Evolutionary conservation across 1,140 invertebrate genomes (phyloP).

Genomic region (Drosophila quadrilineata): DNA sequence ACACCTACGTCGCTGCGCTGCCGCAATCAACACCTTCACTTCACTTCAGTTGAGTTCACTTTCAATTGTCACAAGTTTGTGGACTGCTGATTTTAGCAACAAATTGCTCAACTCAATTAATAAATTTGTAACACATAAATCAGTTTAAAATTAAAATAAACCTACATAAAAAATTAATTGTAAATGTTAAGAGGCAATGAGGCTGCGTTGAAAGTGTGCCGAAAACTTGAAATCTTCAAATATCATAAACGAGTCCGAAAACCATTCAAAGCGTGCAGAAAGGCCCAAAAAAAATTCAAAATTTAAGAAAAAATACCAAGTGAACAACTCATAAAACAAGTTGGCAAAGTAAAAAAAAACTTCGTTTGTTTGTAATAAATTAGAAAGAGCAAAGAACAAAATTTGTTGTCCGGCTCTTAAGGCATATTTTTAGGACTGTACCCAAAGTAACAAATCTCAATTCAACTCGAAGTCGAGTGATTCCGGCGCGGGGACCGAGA

Average conservation of each 20-base stretch:
- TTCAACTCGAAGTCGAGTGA: background rate
- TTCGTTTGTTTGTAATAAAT: slow-evolving; percentile 37
- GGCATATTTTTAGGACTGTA: too few species aligned
- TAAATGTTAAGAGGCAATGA: too few species aligned
- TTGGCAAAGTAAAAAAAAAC: too few species aligned
- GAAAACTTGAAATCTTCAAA: slow-evolving; percentile 7
- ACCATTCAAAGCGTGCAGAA: background rate
- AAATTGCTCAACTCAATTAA: slow-evolving; percentile 34
- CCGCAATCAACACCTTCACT: slow-evolving; percentile 22
- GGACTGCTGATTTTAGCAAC: slow-evolving; percentile 7
- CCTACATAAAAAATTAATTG: too few species aligned
- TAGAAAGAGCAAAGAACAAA: too few species aligned
- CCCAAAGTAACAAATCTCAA: slow-evolving; percentile 15
- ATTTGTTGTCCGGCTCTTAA: too few species aligned
- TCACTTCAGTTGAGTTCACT: too few species aligned
- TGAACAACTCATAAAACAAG: slow-evolving; percentile 23
- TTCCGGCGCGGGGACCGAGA: background rate
- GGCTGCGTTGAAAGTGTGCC: too few species aligned
- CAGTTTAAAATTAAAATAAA: background rate
- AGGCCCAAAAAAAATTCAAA: slow-evolving; percentile 2
- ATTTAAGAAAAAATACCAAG: too few species aligned
- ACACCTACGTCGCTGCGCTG: background rate
- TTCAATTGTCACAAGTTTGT: slow-evolving; percentile 26
- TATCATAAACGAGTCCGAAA: slow-evolving; percentile 10
- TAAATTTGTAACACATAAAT: background rate